Evolutionary conservation across 2,888 invertebrate species (phyloP).

Genomic region (Apeira syringaria): DNA sequence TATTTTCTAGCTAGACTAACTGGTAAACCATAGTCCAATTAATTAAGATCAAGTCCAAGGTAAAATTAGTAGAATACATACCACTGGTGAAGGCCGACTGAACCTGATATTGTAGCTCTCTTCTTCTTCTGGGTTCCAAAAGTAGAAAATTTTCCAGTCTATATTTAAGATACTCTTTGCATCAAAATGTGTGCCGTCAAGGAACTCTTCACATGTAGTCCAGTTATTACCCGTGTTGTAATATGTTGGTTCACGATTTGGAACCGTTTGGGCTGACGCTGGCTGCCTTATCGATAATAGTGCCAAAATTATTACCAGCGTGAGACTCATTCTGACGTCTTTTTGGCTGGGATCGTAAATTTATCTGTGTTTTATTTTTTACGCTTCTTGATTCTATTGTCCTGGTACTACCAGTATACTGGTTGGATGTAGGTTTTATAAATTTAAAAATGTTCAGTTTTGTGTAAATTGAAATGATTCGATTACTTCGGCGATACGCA

Average conservation of each 20-base stretch:
- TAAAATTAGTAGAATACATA: constrained; percentile 31
- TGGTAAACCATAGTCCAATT: no score
- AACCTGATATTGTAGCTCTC: constrained; percentile 49
- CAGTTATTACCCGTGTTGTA: constrained; percentile 34
- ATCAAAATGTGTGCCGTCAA: constrained; percentile 45
- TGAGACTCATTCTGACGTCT: background rate
- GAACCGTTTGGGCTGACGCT: background rate
- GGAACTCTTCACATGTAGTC: constrained; percentile 56
- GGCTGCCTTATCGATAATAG: background rate
- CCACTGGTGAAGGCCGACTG: constrained; percentile 43
- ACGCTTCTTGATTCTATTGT: no score
- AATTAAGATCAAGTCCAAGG: no score
- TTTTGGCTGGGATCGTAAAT: no score
- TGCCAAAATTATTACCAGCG: background rate
- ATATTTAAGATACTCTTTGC: constrained; percentile 41
- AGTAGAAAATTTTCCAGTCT: constrained; percentile 63
- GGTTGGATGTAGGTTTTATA: no score
- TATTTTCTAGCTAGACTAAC: no score
- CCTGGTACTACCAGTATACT: no score
- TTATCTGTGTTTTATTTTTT: no score
- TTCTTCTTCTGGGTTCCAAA: constrained; percentile 49
- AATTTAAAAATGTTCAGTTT: no score
- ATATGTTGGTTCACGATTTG: background rate
- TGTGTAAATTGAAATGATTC: no score
- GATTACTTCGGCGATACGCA: no score